Evolutionary conservation across 30 jellyfish, hydroid and myxozoan species (phyloP).

Genomic region (Pelagia noctiluca): DNA sequence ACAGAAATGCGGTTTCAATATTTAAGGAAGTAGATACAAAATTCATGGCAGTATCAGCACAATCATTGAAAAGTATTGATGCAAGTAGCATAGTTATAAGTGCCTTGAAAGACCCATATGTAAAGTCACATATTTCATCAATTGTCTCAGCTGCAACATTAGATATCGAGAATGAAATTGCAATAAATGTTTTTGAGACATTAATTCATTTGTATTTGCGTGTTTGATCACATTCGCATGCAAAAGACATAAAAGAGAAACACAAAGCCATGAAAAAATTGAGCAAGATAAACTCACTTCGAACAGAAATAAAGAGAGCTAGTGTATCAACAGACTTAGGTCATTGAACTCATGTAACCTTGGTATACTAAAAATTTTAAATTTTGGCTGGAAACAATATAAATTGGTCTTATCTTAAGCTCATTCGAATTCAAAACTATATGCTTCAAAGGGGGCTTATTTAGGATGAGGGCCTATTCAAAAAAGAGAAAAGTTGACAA

Average conservation of each 20-base stretch:
- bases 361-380: neutral
- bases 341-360: neutral
- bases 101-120: slow-evolving; percentile 8
- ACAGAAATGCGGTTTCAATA: slow-evolving; percentile 6
- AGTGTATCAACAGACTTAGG: slow-evolving; percentile 2
- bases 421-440: neutral
- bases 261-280: neutral
- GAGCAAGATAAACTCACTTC: slow-evolving; percentile 9
- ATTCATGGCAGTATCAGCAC: neutral
- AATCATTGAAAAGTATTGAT: slow-evolving; percentile 20
- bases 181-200: slow-evolving; percentile 12
- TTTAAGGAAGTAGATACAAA: slow-evolving; percentile 27
- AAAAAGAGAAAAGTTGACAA: neutral
- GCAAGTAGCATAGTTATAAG: slow-evolving; percentile 1
- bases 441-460: slow-evolving; percentile 6
- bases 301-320: slow-evolving; percentile 30
- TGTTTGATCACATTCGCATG: slow-evolving; percentile 25
- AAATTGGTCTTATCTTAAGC: neutral
- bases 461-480: neutral
- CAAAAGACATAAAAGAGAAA: slow-evolving; percentile 34
- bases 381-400: neutral
- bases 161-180: slow-evolving; percentile 25
- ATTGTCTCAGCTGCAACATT: slow-evolving; percentile 9
- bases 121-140: slow-evolving; percentile 5
- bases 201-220: slow-evolving; percentile 17